Conservation (phyloP, 2,888 invertebrate species). For the Drosophila helvetica region DNA sequence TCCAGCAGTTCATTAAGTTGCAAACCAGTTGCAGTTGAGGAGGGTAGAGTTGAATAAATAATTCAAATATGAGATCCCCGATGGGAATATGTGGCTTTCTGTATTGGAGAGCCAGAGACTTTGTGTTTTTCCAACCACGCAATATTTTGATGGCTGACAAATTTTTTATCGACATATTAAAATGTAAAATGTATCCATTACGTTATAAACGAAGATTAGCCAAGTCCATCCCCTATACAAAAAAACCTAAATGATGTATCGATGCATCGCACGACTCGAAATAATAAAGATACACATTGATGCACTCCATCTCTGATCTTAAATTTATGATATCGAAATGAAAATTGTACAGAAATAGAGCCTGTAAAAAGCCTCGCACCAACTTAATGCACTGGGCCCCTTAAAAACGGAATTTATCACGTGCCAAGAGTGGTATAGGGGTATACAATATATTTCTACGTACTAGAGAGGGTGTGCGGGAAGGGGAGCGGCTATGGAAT, state of each 20-base stretch:
- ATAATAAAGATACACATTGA: neutral
- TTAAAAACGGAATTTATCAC: constrained; percentile 9
- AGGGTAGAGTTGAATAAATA: constrained; percentile 16
- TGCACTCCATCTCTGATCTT: neutral
- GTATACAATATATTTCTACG: constrained; percentile 16
- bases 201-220: too few species aligned
- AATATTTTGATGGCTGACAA: neutral
- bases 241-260: too few species aligned
- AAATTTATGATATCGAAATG: neutral
- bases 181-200: too few species aligned
- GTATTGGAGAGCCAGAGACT: neutral
- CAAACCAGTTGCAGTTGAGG: constrained; percentile 30
- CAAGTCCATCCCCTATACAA: too few species aligned
- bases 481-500: neutral
- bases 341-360: too few species aligned
- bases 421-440: neutral
- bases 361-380: neutral
- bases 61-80: neutral
- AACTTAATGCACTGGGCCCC: constrained; percentile 6
- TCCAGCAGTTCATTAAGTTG: constrained; percentile 41
- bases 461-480: constrained; percentile 9
- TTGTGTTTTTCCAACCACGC: neutral
- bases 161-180: too few species aligned
- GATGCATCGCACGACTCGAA: too few species aligned
- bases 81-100: neutral